A percentile compares a stretch with the other conserved stretches of the same genome.
Evolutionary conservation across 1,140 invertebrate species (phyloP).

Genomic region (Apocrypta bakeri): DNA sequence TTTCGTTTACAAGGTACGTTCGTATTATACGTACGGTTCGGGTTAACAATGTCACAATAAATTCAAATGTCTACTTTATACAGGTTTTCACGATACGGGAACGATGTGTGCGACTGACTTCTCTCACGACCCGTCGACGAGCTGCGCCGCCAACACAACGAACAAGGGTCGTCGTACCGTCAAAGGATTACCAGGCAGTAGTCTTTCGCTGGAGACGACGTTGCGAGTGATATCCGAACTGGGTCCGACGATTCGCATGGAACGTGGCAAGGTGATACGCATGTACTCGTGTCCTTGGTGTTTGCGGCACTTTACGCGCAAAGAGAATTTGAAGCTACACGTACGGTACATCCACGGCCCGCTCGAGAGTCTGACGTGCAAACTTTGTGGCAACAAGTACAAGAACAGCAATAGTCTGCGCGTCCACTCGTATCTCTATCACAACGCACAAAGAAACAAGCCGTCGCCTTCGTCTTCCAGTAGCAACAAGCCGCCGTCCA

Average conservation of each 20-base stretch:
- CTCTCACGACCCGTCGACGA: conserved; percentile 45
- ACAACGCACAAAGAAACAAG: conserved; percentile 71
- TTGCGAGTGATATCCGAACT: conserved; percentile 69
- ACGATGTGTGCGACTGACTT: conserved; percentile 51
- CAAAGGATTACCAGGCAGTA: conserved; percentile 67
- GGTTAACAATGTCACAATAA: not conserved
- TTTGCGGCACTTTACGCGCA: conserved; percentile 71
- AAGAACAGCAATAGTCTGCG: conserved; percentile 75
- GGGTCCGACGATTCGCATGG: conserved; percentile 68
- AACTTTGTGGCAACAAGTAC: conserved; percentile 73
- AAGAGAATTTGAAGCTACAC: conserved; percentile 72
- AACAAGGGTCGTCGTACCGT: conserved; percentile 65
- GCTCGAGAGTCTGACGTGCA: conserved; percentile 72
- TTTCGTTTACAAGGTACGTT: conserved; percentile 29
- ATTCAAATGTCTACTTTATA: conserved; percentile 6
- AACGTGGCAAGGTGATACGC: conserved; percentile 69
- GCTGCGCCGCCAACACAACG: conserved; percentile 23
- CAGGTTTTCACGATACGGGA: conserved; percentile 46
- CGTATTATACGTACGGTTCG: conserved; percentile 9
- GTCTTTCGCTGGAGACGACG: conserved; percentile 68
- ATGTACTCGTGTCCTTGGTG: conserved; percentile 74
- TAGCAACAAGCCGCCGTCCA: conserved; percentile 17
- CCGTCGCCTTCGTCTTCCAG: conserved; percentile 26
- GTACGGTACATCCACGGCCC: conserved; percentile 72
- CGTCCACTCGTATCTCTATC: conserved; percentile 74